Percentiles rank a stretch among this genome's conserved stretches.
phyloP scores from a whole-genome alignment of 2,113 vertebrate species.

The Nycticebus coucang region DNA sequence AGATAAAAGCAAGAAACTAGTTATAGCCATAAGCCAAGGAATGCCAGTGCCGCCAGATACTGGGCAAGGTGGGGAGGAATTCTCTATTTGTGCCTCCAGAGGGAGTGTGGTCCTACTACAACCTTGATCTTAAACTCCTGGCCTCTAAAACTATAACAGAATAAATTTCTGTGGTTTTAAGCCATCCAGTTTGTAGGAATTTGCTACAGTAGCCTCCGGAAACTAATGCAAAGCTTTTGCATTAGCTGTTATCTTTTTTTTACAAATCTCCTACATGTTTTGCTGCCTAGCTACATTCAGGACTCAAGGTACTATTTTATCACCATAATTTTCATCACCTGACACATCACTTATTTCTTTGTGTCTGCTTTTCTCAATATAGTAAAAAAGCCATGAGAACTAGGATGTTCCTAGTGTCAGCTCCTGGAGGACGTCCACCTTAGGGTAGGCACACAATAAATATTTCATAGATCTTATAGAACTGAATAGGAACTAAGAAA shows the following conservation, averaged over 20 bases:
- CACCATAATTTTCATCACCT: neutral
- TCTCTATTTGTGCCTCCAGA: neutral
- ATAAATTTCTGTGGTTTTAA: neutral
- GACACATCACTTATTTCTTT: neutral
- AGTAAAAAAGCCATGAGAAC: neutral
- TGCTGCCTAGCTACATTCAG: neutral
- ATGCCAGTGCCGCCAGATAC: neutral
- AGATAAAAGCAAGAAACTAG: neutral
- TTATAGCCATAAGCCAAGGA: neutral
- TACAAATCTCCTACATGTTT: neutral
- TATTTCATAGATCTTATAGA: neutral
- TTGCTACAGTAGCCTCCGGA: neutral
- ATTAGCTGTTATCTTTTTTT: neutral
- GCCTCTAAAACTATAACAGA: neutral
- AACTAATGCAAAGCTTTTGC: neutral
- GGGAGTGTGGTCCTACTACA: fast-evolving
- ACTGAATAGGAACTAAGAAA: neutral
- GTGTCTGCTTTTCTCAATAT: neutral
- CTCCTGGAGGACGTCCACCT: neutral
- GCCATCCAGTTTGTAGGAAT: neutral
- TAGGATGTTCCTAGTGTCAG: neutral
- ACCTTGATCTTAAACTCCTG: neutral
- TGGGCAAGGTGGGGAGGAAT: neutral
- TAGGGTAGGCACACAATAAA: neutral
- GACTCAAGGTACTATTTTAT: neutral